Base-by-base conservation (phyloP, 2,113 vertebrate genomes). In the Pitta sordida region DNA sequence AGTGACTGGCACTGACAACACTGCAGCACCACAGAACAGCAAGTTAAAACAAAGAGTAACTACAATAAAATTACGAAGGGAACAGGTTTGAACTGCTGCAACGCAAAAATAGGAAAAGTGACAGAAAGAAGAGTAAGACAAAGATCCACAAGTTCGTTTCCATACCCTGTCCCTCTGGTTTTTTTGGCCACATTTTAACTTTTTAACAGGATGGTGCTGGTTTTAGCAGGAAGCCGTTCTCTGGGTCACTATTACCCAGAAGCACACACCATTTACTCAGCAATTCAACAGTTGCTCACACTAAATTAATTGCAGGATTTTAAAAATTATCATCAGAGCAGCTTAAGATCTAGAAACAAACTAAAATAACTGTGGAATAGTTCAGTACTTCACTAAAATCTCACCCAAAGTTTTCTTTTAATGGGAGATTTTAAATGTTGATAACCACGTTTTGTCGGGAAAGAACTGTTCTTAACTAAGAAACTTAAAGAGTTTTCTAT, bases 1-100 rank as follows among this genome's bases (percentile, higher is more conserved):
- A 76, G 53, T 29, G 4, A 30, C 0, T 1, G 2, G 30, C 26
- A 14, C 30, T 2, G 30, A 44, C 34, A 70, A 7, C 0, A 2
- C n/a, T 16, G 29, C 29, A 11, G 27, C 0, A 51, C 19, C 6
- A 27, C 0, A 51, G 7, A 78, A 49, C 26, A 34, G 7, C 21
- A 56, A 58, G 29, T 13, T 49, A 10, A 58, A 78, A 36, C 13
- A 11, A 81, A 36, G 58, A 55, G 36, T 53, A 48, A 65, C 30
- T 8, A 11, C n/a, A 79, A 53, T 23, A 83, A 55, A 83, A 68
- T 19, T 32, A 53, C 5, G 15, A 3, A 15, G 7, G 3, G 22
- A 11, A 23, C 51, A 87, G 17, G 21, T 37, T 48, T 64, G 37
- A 91, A 74, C 44, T 73, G 30, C 58, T 71, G 44, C n/a, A 88